phyloP scores from a whole-genome alignment of 2,113 vertebrate species.

The Bos indicus region DNA sequence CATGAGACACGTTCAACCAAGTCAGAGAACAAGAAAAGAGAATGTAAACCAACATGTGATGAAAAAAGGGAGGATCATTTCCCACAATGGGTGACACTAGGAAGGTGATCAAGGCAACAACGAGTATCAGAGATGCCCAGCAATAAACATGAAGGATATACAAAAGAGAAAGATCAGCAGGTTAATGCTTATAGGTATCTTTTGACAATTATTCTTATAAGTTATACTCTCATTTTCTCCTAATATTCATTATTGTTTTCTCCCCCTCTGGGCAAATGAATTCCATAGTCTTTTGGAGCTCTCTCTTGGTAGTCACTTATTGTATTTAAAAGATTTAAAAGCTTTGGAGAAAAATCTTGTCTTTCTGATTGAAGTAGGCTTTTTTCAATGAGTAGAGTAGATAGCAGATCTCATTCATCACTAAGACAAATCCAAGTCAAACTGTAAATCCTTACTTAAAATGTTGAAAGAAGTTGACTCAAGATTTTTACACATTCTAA shows the following conservation, averaged over 20 bases:
- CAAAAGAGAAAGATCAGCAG: too few relatives aligned
- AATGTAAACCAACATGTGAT: not conserved
- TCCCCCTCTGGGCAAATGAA: not conserved
- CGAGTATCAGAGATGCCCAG: not conserved
- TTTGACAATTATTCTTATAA: not conserved
- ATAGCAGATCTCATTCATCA: not conserved
- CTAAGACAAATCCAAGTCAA: not conserved
- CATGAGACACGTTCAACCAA: not conserved
- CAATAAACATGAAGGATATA: not conserved
- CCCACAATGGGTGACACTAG: accelerated
- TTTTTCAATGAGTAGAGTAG: not conserved
- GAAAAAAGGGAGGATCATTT: not conserved
- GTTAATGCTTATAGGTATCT: not conserved
- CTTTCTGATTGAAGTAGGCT: not conserved
- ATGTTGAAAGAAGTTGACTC: not conserved
- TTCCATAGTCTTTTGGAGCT: not conserved
- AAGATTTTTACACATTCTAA: not conserved
- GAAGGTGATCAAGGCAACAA: not conserved
- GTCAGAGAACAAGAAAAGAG: not conserved
- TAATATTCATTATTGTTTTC: not conserved
- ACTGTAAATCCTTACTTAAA: not conserved
- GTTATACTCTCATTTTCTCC: not conserved
- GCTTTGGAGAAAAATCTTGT: not conserved
- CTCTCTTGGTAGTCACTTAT: not conserved
- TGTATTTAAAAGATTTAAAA: constrained; percentile 30